phyloP scores from a whole-genome alignment of 2,797 vertebrate genomes.

The Acestrorhynchus altus region DNA sequence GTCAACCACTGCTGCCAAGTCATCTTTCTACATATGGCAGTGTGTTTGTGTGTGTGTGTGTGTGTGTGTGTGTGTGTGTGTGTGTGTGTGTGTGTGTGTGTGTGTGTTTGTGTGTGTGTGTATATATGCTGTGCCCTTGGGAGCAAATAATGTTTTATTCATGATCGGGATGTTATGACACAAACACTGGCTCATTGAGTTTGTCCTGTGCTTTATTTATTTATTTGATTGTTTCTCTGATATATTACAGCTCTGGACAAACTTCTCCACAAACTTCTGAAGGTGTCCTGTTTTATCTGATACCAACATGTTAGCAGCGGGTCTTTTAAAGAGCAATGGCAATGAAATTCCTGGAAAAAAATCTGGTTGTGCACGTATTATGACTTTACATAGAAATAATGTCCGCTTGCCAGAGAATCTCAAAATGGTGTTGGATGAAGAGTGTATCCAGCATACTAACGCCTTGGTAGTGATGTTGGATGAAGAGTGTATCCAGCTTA shows the following conservation, averaged over 20 bases:
- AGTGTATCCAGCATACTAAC: no score
- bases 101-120: not conserved
- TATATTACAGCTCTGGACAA: not conserved
- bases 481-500: no score
- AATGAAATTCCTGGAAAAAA: no score
- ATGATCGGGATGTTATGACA: conserved; percentile 10
- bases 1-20: conserved; percentile 76
- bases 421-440: no score
- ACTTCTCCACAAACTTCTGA: no score
- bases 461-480: no score
- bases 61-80: conserved; percentile 6
- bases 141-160: conserved; percentile 26
- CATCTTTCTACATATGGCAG: conserved; percentile 76
- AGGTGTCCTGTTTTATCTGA: no score
- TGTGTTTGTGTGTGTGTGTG: not conserved
- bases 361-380: no score
- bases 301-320: no score
- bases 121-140: conserved; percentile 10
- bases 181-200: conserved; percentile 8
- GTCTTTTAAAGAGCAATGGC: no score
- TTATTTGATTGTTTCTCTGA: not conserved
- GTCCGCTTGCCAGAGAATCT: no score
- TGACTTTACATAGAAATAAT: no score
- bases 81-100: conserved; percentile 5
- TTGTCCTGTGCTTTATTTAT: not conserved